Conservation (phyloP, 1,140 invertebrate species). For the Nixonia krombeini region DNA sequence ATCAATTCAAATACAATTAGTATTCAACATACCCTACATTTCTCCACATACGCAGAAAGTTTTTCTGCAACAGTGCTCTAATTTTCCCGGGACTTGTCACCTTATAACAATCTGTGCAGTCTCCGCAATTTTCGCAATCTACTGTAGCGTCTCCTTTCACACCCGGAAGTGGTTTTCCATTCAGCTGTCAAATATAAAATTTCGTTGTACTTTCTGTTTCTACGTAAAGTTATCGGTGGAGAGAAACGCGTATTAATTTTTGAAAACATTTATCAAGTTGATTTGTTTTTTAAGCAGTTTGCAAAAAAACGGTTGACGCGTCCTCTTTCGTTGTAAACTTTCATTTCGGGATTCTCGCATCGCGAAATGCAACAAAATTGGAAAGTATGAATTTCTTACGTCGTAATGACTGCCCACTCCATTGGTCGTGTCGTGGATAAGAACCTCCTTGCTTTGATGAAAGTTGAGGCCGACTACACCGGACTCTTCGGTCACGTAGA, state of each 20-base stretch:
- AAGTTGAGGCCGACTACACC: conserved; percentile 89
- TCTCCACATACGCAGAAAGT: conserved; percentile 92
- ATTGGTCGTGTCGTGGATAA: conserved; percentile 82
- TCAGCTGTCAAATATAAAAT: conserved; percentile 65
- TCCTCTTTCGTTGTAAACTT: neutral
- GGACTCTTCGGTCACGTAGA: conserved; percentile 86
- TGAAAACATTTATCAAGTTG: too few species aligned
- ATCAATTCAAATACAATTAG: too few species aligned
- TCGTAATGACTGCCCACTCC: conserved; percentile 73
- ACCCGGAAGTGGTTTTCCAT: conserved; percentile 72
- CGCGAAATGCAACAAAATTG: conserved; percentile 39
- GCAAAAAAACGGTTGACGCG: neutral
- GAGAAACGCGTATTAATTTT: too few species aligned
- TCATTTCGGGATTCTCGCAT: conserved; percentile 28
- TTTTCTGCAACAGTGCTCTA: conserved; percentile 90
- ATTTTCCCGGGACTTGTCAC: conserved; percentile 80
- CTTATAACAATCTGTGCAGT: conserved; percentile 74
- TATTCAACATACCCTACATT: conserved; percentile 86
- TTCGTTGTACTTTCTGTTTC: too few species aligned
- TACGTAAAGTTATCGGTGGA: too few species aligned
- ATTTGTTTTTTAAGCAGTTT: too few species aligned
- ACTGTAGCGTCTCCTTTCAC: conserved; percentile 66
- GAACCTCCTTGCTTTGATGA: conserved; percentile 89
- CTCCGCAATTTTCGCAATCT: conserved; percentile 74
- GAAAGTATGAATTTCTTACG: conserved; percentile 60